Evolutionary conservation across 2,888 invertebrate genomes (phyloP).

Genomic region (Byasa hedistus): DNA sequence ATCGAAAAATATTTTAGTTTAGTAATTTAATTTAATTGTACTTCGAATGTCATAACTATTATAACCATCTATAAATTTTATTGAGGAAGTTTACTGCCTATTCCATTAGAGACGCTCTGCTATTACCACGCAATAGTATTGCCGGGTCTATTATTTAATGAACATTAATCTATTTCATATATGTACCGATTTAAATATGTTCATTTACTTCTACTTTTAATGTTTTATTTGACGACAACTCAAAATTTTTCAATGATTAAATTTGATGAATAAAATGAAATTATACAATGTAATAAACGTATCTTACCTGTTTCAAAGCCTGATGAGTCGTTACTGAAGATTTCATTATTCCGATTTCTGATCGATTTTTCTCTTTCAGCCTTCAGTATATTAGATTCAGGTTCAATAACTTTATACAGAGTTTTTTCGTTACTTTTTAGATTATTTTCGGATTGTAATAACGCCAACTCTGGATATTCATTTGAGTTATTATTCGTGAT

Average conservation of each 20-base stretch:
- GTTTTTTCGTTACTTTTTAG: constrained; percentile 38
- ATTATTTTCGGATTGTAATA: constrained; percentile 35
- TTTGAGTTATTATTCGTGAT: constrained; percentile 41
- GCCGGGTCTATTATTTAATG: constrained; percentile 5
- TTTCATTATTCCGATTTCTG: constrained; percentile 39
- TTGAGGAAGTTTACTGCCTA: constrained; percentile 16
- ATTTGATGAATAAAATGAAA: background rate
- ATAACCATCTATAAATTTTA: constrained; percentile 11
- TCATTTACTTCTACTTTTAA: too few relatives aligned
- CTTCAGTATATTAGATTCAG: constrained; percentile 45
- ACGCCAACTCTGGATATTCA: constrained; percentile 38
- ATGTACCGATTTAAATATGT: background rate
- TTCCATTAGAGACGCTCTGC: constrained; percentile 22
- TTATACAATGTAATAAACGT: background rate
- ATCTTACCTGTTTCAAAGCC: constrained; percentile 14
- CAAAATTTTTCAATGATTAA: too few relatives aligned
- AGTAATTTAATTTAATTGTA: constrained; percentile 6
- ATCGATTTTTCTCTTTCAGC: constrained; percentile 52
- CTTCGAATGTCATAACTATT: constrained; percentile 16
- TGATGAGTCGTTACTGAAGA: constrained; percentile 40
- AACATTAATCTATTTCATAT: background rate
- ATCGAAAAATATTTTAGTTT: too few relatives aligned
- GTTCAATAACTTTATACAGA: constrained; percentile 43
- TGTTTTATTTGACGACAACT: too few relatives aligned
- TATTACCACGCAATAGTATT: constrained; percentile 19